Conservation (phyloP, 2,888 invertebrate species). For the Gonocerus acuteangulatus region DNA sequence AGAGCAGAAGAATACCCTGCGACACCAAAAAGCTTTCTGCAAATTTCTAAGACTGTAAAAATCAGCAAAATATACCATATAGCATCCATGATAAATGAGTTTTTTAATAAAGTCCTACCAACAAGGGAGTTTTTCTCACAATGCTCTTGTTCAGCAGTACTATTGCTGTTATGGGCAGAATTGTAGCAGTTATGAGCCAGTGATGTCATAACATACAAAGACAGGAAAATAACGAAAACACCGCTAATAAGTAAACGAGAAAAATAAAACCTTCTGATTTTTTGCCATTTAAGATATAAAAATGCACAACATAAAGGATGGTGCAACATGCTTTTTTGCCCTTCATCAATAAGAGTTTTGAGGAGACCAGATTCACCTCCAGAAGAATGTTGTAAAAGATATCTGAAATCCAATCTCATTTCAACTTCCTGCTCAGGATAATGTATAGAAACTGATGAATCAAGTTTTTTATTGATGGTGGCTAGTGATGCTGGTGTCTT, state of each 20-base stretch:
- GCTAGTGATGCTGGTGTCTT: conserved; percentile 79
- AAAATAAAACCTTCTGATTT: conserved; percentile 79
- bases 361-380: conserved; percentile 78
- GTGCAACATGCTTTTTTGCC: conserved; percentile 76
- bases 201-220: conserved; percentile 71
- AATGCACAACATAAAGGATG: conserved; percentile 85
- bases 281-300: conserved; percentile 81
- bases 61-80: conserved; percentile 61
- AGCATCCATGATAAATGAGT: conserved; percentile 63
- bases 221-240: conserved; percentile 70
- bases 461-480: conserved; percentile 72
- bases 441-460: conserved; percentile 56
- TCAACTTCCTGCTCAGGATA: conserved; percentile 61
- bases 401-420: conserved; percentile 71
- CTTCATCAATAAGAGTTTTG: conserved; percentile 80
- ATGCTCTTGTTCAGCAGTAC: conserved; percentile 41
- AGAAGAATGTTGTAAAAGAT: conserved; percentile 72
- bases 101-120: conserved; percentile 63
- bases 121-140: conserved; percentile 74
- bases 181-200: conserved; percentile 79
- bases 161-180: conserved; percentile 51
- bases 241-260: conserved; percentile 70
- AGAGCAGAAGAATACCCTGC: conserved; percentile 73
- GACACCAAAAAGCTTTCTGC: conserved; percentile 71
- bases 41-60: conserved; percentile 69